Evolutionary conservation across 2,113 vertebrate species (phyloP).

Genomic region (Vidua macroura): DNA sequence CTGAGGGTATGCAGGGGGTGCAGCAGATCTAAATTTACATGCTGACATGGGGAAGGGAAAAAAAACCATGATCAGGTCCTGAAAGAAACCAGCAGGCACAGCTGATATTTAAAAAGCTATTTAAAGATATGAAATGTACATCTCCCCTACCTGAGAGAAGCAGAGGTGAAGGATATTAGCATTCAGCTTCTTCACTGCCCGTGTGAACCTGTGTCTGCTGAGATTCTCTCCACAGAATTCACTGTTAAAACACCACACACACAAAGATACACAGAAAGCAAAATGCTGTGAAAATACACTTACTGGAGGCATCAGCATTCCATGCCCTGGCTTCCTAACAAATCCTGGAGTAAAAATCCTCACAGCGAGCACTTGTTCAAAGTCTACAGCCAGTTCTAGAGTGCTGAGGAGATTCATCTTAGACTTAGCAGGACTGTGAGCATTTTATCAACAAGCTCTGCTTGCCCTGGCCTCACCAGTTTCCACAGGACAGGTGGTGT

Average conservation of each 20-base stretch:
- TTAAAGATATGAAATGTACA: not conserved
- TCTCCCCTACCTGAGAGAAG: slow-evolving; percentile 91
- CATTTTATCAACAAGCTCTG: not conserved
- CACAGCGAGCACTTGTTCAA: rapidly evolving
- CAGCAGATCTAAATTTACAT: slow-evolving; percentile 91
- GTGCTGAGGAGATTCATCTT: not conserved
- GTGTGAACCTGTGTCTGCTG: slow-evolving; percentile 90
- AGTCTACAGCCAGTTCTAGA: not conserved
- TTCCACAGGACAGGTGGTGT: not conserved
- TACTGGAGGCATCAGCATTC: not conserved
- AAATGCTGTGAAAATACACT: not conserved
- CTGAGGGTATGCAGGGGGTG: slow-evolving; percentile 96
- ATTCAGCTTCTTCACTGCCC: slow-evolving; percentile 94
- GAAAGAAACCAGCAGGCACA: not conserved
- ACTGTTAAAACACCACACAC: slow-evolving; percentile 65
- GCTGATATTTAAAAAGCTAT: not conserved
- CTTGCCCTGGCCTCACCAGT: not conserved
- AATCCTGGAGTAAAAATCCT: not conserved
- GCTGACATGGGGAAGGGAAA: slow-evolving; percentile 67
- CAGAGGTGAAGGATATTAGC: slow-evolving; percentile 95
- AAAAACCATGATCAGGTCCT: not conserved
- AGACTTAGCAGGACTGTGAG: not conserved
- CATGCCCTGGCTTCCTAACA: not conserved
- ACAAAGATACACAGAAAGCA: not conserved
- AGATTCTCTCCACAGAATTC: slow-evolving; percentile 98